phyloP scores from a whole-genome alignment of 2,888 invertebrate species.

The Margaritifera margaritifera region DNA sequence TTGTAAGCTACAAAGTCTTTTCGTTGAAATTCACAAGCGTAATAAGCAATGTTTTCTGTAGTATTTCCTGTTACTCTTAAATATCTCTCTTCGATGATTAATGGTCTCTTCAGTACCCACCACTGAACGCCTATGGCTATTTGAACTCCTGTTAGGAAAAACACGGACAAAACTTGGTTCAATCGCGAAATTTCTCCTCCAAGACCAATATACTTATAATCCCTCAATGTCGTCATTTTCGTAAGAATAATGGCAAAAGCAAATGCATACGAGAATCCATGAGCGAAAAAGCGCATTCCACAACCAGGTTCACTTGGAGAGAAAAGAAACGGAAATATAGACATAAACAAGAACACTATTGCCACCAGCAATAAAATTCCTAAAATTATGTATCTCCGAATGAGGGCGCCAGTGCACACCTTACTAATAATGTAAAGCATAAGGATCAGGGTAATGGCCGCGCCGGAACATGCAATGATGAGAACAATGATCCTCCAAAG shows the following conservation, averaged over 20 bases:
- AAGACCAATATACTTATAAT: conserved; percentile 85
- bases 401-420: conserved; percentile 74
- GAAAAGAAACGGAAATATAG: conserved; percentile 72
- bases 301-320: conserved; percentile 71
- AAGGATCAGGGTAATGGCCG: conserved; percentile 87
- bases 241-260: conserved; percentile 92
- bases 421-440: conserved; percentile 89
- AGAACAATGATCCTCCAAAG: conserved; percentile 92
- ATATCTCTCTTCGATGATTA: conserved; percentile 38
- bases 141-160: conserved; percentile 89
- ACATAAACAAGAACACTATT: conserved; percentile 70
- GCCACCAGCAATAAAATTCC: conserved; percentile 73
- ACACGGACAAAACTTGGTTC: conserved; percentile 87
- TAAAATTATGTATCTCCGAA: conserved; percentile 59
- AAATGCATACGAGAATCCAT: conserved; percentile 78
- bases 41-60: conserved; percentile 25
- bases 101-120: conserved; percentile 62
- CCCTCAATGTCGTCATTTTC: conserved; percentile 93
- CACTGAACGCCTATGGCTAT: conserved; percentile 71
- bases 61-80: conserved; percentile 22
- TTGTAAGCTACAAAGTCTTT: conserved; percentile 79
- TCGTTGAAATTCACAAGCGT: conserved; percentile 55
- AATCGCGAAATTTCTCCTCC: conserved; percentile 82
- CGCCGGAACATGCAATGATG: conserved; percentile 86
- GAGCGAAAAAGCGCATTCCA: conserved; percentile 71